Evolutionary conservation across 2,113 vertebrate species (phyloP).

Genomic region (Bubo scandiacus): DNA sequence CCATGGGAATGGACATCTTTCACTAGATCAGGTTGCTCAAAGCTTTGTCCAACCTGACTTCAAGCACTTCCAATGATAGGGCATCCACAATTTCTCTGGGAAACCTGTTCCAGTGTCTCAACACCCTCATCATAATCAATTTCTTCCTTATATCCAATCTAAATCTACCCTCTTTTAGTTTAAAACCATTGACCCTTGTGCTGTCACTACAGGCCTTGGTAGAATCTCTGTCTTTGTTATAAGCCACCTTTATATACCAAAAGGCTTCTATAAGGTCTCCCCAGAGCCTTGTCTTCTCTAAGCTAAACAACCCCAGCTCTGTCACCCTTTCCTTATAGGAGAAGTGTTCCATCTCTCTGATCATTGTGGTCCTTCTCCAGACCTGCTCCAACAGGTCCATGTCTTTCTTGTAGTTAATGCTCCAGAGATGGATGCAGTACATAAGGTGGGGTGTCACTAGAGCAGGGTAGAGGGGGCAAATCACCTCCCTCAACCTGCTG

Average conservation of each 20-base stretch:
- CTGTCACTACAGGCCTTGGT: neutral
- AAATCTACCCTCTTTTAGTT: neutral
- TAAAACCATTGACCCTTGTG: neutral
- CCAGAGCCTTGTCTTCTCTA: neutral
- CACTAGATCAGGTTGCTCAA: neutral
- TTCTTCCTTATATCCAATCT: neutral
- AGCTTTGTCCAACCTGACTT: neutral
- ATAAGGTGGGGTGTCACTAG: neutral
- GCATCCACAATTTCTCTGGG: neutral
- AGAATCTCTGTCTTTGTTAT: neutral
- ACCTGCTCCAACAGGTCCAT: neutral
- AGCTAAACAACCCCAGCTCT: neutral
- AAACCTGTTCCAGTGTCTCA: neutral
- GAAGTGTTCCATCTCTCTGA: neutral
- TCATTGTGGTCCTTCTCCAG: neutral
- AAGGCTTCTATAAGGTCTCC: neutral
- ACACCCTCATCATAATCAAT: accelerated
- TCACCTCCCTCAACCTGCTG: neutral
- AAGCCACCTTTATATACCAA: neutral
- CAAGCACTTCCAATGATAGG: neutral
- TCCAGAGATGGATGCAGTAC: neutral
- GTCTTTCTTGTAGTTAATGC: no score
- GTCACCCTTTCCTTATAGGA: neutral
- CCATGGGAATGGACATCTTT: neutral
- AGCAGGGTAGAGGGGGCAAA: accelerated